Conservation (phyloP, 2,888 invertebrate genomes). For the Elegia similella region DNA sequence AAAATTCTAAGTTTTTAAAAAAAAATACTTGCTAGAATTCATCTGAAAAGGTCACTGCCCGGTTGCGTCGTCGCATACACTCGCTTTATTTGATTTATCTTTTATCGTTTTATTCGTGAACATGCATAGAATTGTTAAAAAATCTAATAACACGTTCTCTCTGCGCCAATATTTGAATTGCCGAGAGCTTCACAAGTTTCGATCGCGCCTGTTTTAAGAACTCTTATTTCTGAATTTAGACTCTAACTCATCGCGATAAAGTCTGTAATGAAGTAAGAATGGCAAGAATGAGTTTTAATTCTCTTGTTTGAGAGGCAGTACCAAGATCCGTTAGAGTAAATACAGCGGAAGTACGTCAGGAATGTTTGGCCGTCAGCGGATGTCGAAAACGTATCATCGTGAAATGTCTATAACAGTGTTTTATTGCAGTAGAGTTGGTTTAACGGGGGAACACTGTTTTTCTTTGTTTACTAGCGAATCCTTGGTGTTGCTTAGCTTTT, state of each 20-base stretch:
- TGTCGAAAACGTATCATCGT: background rate
- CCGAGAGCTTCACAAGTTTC: constrained; percentile 44
- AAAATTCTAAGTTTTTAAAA: background rate
- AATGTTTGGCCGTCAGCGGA: constrained; percentile 8
- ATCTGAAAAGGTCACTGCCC: background rate
- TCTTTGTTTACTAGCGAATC: background rate
- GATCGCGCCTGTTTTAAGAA: background rate
- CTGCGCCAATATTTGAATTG: constrained; percentile 44
- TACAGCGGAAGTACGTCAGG: constrained; percentile 34
- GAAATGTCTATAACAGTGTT: background rate
- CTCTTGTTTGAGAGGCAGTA: constrained; percentile 28
- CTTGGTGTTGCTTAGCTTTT: too few species aligned
- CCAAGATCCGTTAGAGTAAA: constrained; percentile 47
- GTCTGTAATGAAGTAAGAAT: background rate
- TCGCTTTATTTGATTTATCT: constrained; percentile 13
- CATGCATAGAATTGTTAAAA: constrained; percentile 24
- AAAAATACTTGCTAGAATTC: background rate
- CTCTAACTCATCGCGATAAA: background rate
- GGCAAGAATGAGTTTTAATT: constrained; percentile 17
- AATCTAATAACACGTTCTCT: constrained; percentile 28
- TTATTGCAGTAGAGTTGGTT: too few species aligned
- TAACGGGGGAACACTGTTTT: background rate
- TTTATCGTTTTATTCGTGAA: constrained; percentile 11
- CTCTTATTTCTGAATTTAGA: background rate
- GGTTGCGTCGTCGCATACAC: background rate